These are phyloP conservation scores for Megaleporinus macrocephalus DNA, from an alignment of 2,113 vertebrate species.

Conservation along the genomic window DNA sequence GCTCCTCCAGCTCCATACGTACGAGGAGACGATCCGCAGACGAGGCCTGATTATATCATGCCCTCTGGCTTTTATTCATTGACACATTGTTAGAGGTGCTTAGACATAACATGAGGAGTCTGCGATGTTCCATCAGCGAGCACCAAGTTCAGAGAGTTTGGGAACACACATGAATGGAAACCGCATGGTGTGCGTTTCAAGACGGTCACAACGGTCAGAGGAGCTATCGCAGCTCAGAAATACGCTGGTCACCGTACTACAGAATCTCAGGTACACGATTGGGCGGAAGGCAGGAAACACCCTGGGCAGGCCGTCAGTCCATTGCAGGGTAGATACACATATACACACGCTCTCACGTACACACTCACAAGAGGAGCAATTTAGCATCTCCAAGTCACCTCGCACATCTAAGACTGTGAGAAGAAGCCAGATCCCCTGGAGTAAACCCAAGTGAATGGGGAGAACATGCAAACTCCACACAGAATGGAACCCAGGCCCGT, in stretches of 20 bases:
- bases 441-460: too few relatives aligned
- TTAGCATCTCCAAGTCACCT: too few relatives aligned
- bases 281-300: too few relatives aligned
- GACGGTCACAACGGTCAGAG: background rate
- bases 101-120: background rate
- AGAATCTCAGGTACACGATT: background rate
- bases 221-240: background rate
- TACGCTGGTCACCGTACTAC: background rate
- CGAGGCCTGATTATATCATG: slow-evolving; percentile 8
- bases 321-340: too few relatives aligned
- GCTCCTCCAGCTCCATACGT: slow-evolving; percentile 38
- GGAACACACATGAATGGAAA: background rate
- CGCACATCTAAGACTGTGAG: too few relatives aligned
- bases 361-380: too few relatives aligned
- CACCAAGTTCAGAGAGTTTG: background rate
- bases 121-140: background rate
- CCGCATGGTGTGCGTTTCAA: background rate
- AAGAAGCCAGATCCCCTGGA: too few relatives aligned
- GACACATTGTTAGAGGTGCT: slow-evolving; percentile 2
- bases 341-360: too few relatives aligned
- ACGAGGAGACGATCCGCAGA: slow-evolving; percentile 30
- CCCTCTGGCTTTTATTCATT: slow-evolving; percentile 18
- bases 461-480: too few relatives aligned
- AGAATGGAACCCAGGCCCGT: too few relatives aligned
- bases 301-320: too few relatives aligned